These are phyloP conservation scores for Steinernema hermaphroditum DNA, from an alignment of 2,888 invertebrate genomes.

Conservation along the genomic window DNA sequence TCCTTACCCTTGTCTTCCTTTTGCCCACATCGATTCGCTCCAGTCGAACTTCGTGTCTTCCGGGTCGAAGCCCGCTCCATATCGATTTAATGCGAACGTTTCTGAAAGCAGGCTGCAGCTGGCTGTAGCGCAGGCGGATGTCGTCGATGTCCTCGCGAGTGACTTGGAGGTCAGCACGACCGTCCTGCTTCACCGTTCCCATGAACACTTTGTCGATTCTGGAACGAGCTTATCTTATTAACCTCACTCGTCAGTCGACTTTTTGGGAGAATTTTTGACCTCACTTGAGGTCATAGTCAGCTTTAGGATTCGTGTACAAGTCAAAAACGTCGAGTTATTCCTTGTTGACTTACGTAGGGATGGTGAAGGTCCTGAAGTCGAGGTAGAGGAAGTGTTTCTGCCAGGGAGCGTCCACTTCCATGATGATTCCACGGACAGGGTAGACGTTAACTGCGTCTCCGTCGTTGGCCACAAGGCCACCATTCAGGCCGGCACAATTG, in stretches of 20 bases:
- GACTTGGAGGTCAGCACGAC: slow-evolving; percentile 6
- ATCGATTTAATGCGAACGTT: slow-evolving; percentile 13
- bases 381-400: slow-evolving; percentile 35
- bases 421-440: slow-evolving; percentile 45
- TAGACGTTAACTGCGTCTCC: slow-evolving; percentile 46
- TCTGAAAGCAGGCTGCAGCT: slow-evolving; percentile 32
- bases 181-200: slow-evolving; percentile 33
- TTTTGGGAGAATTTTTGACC: no score
- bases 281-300: no score
- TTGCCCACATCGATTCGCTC: slow-evolving; percentile 13
- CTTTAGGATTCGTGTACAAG: no score
- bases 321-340: no score
- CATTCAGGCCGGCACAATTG: slow-evolving; percentile 69
- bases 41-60: slow-evolving; percentile 22
- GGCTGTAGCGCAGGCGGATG: slow-evolving; percentile 17
- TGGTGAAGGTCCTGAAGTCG: slow-evolving; percentile 34
- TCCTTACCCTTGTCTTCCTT: no score
- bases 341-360: slow-evolving; percentile 30
- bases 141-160: slow-evolving; percentile 26
- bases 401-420: slow-evolving; percentile 66
- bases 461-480: slow-evolving; percentile 67
- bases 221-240: no score
- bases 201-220: slow-evolving; percentile 29
- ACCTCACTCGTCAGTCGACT: no score
- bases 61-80: slow-evolving; percentile 27